These are phyloP conservation scores for Vicugna pacos DNA, from an alignment of 2,113 vertebrate genomes.

Conservation along the genomic window DNA sequence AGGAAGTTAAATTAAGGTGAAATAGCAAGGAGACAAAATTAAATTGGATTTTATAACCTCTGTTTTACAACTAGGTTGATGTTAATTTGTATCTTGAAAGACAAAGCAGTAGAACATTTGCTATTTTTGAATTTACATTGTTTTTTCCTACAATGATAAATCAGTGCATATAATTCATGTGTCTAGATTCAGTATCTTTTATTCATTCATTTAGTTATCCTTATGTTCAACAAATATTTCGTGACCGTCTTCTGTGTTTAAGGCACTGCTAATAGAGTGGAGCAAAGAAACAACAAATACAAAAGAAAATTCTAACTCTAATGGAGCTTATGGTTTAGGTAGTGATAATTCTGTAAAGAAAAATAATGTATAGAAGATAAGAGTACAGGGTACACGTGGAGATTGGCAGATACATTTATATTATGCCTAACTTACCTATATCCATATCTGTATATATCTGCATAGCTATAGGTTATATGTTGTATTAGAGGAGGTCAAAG, in stretches of 20 bases:
- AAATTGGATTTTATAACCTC: conserved; percentile 75
- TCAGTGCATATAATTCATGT: neutral
- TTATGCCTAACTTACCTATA: neutral
- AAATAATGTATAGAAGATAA: neutral
- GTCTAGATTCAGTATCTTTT: neutral
- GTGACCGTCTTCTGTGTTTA: neutral
- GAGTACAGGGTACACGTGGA: neutral
- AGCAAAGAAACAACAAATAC: neutral
- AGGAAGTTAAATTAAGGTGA: conserved; percentile 84
- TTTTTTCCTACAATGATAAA: conserved; percentile 1
- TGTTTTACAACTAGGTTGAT: conserved; percentile 76
- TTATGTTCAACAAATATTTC: neutral
- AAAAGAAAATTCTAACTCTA: conserved; percentile 3
- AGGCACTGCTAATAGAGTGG: neutral
- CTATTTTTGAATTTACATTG: conserved; percentile 34
- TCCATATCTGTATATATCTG: neutral
- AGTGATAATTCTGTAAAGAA: neutral
- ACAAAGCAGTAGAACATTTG: conserved; percentile 60
- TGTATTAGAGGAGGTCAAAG: neutral
- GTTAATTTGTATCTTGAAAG: conserved; percentile 80
- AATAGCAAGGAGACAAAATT: conserved; percentile 70
- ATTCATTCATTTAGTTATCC: conserved; percentile 13
- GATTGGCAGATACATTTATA: neutral
- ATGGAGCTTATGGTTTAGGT: neutral
- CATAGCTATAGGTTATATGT: neutral